These are phyloP conservation scores for Heliothis peltigera DNA, from an alignment of 2,888 invertebrate species.

Conservation along the genomic window DNA sequence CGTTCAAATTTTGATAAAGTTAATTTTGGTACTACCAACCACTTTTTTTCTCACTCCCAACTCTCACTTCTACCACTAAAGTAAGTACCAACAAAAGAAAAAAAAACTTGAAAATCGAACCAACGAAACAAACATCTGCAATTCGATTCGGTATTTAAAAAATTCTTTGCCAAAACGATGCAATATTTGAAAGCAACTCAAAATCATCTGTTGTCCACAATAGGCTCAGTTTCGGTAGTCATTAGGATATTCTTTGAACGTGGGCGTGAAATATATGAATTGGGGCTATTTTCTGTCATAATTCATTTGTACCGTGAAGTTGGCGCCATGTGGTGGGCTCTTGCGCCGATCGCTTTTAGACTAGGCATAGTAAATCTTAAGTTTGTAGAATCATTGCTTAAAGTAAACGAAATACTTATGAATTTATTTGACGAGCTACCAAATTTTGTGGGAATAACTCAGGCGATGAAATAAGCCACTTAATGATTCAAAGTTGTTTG, in stretches of 20 bases:
- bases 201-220: constrained; percentile 52
- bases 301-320: constrained; percentile 76
- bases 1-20: neutral
- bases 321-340: constrained; percentile 81
- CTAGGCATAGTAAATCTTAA: constrained; percentile 59
- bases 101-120: neutral
- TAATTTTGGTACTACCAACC: neutral
- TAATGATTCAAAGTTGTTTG: too few species aligned
- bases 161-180: constrained; percentile 25
- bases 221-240: constrained; percentile 54
- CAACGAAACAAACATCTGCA: constrained; percentile 8
- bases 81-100: neutral
- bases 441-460: too few species aligned
- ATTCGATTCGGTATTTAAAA: constrained; percentile 50
- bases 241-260: constrained; percentile 51
- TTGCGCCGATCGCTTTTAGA: constrained; percentile 58
- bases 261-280: constrained; percentile 76
- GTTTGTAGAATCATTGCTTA: constrained; percentile 28
- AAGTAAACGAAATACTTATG: too few species aligned
- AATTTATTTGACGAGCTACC: too few species aligned
- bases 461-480: too few species aligned
- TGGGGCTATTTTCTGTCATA: constrained; percentile 74
- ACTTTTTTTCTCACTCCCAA: neutral
- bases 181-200: constrained; percentile 31
- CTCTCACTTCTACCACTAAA: neutral